These are phyloP conservation scores for Chionoecetes opilio DNA, from an alignment of 1,140 invertebrate species.

Conservation along the genomic window DNA sequence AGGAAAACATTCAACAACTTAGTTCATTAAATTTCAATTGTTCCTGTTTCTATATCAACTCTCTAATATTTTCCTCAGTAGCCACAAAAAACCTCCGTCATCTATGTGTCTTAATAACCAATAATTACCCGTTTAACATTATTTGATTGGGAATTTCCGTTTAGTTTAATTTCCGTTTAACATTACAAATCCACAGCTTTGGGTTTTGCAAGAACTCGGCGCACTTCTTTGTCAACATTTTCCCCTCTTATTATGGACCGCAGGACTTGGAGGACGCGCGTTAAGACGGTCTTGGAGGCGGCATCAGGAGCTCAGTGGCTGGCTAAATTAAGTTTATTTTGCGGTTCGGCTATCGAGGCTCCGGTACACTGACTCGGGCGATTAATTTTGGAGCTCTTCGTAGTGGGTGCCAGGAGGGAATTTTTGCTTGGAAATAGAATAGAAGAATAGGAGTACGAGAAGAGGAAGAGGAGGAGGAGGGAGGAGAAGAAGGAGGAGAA, in stretches of 20 bases:
- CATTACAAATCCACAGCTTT: not conserved
- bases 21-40: no score
- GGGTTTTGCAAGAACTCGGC: not conserved
- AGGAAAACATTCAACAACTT: no score
- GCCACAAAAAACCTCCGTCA: no score
- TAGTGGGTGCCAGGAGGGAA: not conserved
- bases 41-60: no score
- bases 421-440: not conserved
- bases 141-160: no score
- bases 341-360: conserved; percentile 52
- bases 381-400: conserved; percentile 52
- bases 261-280: not conserved
- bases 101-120: no score
- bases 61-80: no score
- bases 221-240: not conserved
- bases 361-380: conserved; percentile 46
- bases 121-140: no score
- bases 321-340: conserved; percentile 66
- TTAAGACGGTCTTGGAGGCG: not conserved
- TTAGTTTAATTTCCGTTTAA: not conserved
- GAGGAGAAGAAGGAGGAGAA: not conserved
- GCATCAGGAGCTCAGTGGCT: not conserved
- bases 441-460: not conserved
- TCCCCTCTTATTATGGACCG: not conserved
- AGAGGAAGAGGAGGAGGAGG: conserved; percentile 13